Percentiles rank a stretch among this genome's conserved stretches.
These are phyloP conservation scores for Nemopilema nomurai DNA, from an alignment of 30 jellyfish, hydroid and myxozoan species.

Conservation along the genomic window DNA sequence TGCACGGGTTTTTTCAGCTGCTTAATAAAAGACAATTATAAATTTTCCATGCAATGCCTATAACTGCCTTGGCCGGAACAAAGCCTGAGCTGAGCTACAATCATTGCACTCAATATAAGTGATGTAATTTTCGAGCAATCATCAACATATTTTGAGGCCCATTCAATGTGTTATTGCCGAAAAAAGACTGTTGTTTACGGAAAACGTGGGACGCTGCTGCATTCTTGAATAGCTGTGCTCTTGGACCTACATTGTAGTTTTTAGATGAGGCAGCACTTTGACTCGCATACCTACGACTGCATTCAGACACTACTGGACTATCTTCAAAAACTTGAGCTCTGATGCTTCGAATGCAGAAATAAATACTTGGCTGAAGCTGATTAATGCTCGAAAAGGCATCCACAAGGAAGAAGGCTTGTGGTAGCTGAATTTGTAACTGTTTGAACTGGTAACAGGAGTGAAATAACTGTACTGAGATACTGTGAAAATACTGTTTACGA, in stretches of 20 bases:
- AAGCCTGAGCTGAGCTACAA: neutral
- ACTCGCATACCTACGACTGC: too few relatives aligned
- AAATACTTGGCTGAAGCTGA: too few relatives aligned
- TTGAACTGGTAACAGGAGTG: neutral
- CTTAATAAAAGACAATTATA: slow-evolving; percentile 1
- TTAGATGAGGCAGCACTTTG: too few relatives aligned
- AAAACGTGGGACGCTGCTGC: neutral
- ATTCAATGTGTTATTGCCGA: too few relatives aligned
- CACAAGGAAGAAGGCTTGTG: neutral
- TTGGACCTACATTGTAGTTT: too few relatives aligned
- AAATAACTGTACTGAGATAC: neutral
- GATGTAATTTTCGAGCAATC: neutral
- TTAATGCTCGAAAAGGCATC: too few relatives aligned
- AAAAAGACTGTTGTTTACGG: neutral
- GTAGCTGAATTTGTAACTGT: neutral
- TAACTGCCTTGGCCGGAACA: slow-evolving; percentile 1
- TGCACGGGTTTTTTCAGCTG: slow-evolving; percentile 4
- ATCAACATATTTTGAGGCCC: neutral
- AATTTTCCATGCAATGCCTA: neutral
- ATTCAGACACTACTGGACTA: too few relatives aligned
- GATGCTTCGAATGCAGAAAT: too few relatives aligned
- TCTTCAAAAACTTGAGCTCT: too few relatives aligned
- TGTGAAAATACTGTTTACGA: neutral
- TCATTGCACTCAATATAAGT: neutral
- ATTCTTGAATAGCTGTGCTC: too few relatives aligned